These are phyloP conservation scores for Psilopsiagon aurifrons DNA, from an alignment of 2,113 vertebrate genomes.

Conservation along the genomic window DNA sequence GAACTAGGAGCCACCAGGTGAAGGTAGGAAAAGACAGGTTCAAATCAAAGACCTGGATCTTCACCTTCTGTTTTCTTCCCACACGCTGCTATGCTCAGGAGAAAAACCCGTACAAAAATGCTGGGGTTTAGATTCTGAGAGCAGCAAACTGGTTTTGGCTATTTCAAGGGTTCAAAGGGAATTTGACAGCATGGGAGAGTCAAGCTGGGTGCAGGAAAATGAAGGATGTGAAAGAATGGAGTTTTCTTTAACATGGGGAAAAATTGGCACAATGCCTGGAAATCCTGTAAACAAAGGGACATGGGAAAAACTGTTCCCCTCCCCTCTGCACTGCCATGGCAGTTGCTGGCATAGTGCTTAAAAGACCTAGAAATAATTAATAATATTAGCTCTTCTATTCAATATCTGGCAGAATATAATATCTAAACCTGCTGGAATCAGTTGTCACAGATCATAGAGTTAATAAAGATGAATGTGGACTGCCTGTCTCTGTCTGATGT, in stretches of 20 bases:
- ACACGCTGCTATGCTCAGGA: background rate
- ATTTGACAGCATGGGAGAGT: background rate
- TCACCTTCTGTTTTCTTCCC: background rate
- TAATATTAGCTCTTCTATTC: background rate
- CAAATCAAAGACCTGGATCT: background rate
- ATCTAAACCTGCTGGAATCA: background rate
- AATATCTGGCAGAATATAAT: background rate
- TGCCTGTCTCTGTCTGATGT: background rate
- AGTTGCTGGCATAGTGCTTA: background rate
- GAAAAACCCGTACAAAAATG: background rate
- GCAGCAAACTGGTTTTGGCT: background rate
- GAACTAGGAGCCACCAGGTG: background rate
- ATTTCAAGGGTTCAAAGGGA: background rate
- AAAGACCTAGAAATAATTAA: background rate
- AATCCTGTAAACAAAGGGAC: background rate
- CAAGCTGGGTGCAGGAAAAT: background rate
- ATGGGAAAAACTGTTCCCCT: background rate
- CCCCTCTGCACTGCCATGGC: background rate
- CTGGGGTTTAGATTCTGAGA: background rate
- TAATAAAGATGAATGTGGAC: background rate
- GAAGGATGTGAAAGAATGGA: background rate
- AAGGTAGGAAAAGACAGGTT: background rate
- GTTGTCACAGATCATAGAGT: background rate
- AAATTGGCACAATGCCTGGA: conserved; percentile 27
- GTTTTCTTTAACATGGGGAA: background rate